Conservation (phyloP, 2,888 invertebrate genomes). For the Dicycla oo region DNA sequence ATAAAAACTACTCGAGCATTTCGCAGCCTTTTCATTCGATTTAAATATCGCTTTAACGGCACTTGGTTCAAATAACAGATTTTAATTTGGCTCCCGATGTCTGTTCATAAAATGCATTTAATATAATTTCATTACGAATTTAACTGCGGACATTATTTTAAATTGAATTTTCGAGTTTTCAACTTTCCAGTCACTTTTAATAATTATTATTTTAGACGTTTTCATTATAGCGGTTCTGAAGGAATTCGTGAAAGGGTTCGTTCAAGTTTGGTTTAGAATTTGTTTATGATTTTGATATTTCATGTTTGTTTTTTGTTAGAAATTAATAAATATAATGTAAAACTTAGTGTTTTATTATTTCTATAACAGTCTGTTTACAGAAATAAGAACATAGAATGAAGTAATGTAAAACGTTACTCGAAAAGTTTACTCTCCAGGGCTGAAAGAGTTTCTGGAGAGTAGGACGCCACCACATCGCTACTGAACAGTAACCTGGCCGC, state of each 20-base stretch:
- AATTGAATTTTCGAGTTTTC: constrained; percentile 42
- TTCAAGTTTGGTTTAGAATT: not conserved
- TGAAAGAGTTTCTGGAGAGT: too few species aligned
- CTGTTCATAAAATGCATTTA: constrained; percentile 59
- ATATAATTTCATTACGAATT: constrained; percentile 59
- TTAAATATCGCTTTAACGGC: constrained; percentile 56
- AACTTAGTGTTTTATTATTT: too few species aligned
- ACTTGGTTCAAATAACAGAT: constrained; percentile 54
- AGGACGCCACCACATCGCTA: too few species aligned
- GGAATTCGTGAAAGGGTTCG: not conserved
- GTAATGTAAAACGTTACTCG: not conserved
- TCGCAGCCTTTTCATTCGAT: constrained; percentile 45
- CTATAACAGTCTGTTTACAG: not conserved
- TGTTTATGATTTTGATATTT: constrained; percentile 18
- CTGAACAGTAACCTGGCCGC: too few species aligned
- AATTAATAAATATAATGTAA: too few species aligned
- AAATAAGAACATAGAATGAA: not conserved
- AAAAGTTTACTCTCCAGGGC: too few species aligned
- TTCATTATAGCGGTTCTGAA: not conserved
- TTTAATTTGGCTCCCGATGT: constrained; percentile 52
- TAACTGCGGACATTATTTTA: constrained; percentile 50
- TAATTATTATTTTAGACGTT: constrained; percentile 46
- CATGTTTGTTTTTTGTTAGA: not conserved
- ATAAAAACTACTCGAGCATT: not conserved
- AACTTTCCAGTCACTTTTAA: constrained; percentile 41